Evolutionary conservation across 1,140 invertebrate species (phyloP).

Genomic region (Asobara japonica): DNA sequence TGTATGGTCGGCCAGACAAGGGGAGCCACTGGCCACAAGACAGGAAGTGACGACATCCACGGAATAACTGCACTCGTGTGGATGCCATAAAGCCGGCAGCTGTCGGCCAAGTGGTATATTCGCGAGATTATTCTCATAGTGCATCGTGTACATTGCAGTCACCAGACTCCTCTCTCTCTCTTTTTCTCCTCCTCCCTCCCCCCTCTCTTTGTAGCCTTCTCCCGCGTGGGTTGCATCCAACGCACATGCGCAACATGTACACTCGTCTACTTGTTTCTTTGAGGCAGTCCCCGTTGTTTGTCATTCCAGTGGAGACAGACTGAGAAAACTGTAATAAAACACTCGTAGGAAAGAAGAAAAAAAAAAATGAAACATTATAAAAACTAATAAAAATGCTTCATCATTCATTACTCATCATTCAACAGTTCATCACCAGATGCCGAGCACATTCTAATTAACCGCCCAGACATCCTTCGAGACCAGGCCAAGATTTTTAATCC

Average conservation of each 20-base stretch:
- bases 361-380: background rate
- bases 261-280: constrained; percentile 7
- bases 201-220: background rate
- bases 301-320: constrained; percentile 7
- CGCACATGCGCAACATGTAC: constrained; percentile 3
- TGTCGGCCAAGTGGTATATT: constrained; percentile 58
- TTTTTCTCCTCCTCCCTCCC: background rate
- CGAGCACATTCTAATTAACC: constrained; percentile 63
- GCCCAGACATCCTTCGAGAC: constrained; percentile 61
- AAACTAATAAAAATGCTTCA: constrained; percentile 24
- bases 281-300: constrained; percentile 11
- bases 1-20: constrained; percentile 28
- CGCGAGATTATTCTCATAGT: constrained; percentile 24
- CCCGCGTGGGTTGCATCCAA: background rate
- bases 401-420: constrained; percentile 20
- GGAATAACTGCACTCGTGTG: constrained; percentile 44
- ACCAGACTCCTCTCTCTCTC: constrained; percentile 4
- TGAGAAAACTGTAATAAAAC: constrained; percentile 19
- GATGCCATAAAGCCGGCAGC: constrained; percentile 49
- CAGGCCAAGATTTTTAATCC: constrained; percentile 47
- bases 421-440: constrained; percentile 48
- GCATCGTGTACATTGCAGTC: constrained; percentile 10
- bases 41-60: constrained; percentile 63
- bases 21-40: constrained; percentile 41
- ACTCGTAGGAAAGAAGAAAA: constrained; percentile 28